Base-by-base conservation (phyloP, 2,113 vertebrate species). In the Canis aureus region DNA sequence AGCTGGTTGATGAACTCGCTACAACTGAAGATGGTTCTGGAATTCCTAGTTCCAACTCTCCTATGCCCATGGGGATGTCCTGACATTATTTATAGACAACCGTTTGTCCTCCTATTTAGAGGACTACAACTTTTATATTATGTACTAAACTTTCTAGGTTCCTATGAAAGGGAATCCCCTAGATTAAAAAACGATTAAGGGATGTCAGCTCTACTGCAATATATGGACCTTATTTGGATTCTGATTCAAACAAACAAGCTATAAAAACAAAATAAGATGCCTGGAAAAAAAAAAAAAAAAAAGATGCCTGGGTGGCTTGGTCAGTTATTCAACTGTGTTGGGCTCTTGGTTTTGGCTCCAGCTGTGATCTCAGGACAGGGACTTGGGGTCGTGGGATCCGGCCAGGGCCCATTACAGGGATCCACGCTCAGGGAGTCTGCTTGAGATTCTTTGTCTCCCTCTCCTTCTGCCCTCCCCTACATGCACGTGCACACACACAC, bases 211-310 rank as follows among this genome's bases (percentile, higher is more conserved):
- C 22, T 29, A 66, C 32, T 92, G 38, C 17, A 57, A 76, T 60
- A 59, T 67, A 17, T 82, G 29, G 29, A 9, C 59, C 20, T 89
- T 66, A 51, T 74, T n/a, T 89, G 66, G 19, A 95, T 76, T 91
- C 53, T 85, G 84, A 90, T 81, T 81, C 67, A 82, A 86, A 94
- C 20, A 76, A 76, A 97, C 20, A 89, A 87, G 43, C 51, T 90
- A 27, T 51, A 88, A 84, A 97, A 59, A 89, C 38, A 96, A 80
- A 89, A 82, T 53, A 81, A 97, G 43, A 43, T 43, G 43, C 43
- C 43, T 43, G 43, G 7, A 6, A 43, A 43, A 43, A 43, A 43
- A 43, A 43, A 43, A 43, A 43, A 43, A 43, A 43, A 43, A 43
- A 43, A 43, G 43, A 43, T 43, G 43, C 43, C 43, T 69, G 32